Percentiles rank a stretch among this genome's conserved stretches.
These are phyloP conservation scores for Drosophila leonis DNA, from an alignment of 2,888 invertebrate species.

Conservation along the genomic window DNA sequence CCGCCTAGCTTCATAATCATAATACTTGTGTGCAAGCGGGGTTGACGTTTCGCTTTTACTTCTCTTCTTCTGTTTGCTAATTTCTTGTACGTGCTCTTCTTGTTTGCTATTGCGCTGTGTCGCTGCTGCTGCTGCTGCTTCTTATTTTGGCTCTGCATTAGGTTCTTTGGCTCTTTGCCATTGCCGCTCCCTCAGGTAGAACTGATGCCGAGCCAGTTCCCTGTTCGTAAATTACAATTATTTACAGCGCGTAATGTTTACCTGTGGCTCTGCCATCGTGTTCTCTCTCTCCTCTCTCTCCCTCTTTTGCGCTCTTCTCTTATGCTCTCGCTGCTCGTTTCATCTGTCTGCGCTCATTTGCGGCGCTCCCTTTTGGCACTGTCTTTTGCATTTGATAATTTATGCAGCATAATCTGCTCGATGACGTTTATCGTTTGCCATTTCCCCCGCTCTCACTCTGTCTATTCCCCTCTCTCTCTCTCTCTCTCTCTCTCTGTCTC, in stretches of 20 bases:
- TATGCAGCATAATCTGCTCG: slow-evolving; percentile 76
- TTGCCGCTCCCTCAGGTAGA: slow-evolving; percentile 67
- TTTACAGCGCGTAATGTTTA: slow-evolving; percentile 67
- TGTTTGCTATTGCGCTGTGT: slow-evolving; percentile 57
- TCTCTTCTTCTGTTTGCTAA: slow-evolving; percentile 67
- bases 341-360: slow-evolving; percentile 45
- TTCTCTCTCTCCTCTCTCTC: not conserved
- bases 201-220: slow-evolving; percentile 39
- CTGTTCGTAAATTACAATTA: slow-evolving; percentile 75
- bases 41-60: slow-evolving; percentile 71
- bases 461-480: not conserved
- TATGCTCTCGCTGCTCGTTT: slow-evolving; percentile 4
- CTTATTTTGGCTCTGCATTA: slow-evolving; percentile 3
- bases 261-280: slow-evolving; percentile 23
- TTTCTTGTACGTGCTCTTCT: slow-evolving; percentile 79
- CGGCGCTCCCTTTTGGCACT: slow-evolving; percentile 70
- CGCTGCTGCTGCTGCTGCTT: slow-evolving; percentile 23
- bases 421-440: slow-evolving; percentile 76
- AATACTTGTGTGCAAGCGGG: slow-evolving; percentile 33
- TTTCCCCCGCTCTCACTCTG: slow-evolving; percentile 37
- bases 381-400: slow-evolving; percentile 75
- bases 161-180: slow-evolving; percentile 53
- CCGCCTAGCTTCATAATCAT: slow-evolving; percentile 69
- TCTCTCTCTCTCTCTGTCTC: not conserved
- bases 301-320: not conserved